phyloP scores from a whole-genome alignment of 35 echinoderm and acorn worm genomes.

The Ptychodera flava region DNA sequence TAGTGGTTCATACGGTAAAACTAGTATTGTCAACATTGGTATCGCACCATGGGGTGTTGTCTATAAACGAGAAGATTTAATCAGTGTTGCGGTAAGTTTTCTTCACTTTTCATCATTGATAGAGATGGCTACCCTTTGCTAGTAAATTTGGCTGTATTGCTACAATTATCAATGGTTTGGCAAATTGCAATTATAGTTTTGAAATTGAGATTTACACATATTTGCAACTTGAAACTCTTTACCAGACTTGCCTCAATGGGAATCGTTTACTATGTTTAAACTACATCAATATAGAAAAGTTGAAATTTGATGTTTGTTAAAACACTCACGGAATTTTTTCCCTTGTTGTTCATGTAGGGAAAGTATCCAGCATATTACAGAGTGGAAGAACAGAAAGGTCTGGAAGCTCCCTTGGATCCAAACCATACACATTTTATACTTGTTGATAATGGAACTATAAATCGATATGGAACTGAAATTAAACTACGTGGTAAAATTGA shows the following conservation, averaged over 20 bases:
- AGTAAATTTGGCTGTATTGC: too few species aligned
- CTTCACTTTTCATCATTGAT: background rate
- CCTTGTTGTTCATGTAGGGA: constrained; percentile 27
- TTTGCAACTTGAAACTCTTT: too few species aligned
- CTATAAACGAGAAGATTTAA: constrained; percentile 47
- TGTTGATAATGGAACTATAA: constrained; percentile 52
- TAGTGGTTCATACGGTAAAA: constrained; percentile 12
- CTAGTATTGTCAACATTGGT: constrained; percentile 55
- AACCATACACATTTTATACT: constrained; percentile 97
- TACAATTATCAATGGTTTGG: too few species aligned
- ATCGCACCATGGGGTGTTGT: constrained; percentile 77
- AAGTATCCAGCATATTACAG: constrained; percentile 75
- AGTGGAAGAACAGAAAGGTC: constrained; percentile 54
- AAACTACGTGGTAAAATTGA: constrained; percentile 80
- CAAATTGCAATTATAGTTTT: too few species aligned
- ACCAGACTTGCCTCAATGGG: too few species aligned
- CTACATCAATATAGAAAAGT: too few species aligned
- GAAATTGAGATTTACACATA: too few species aligned
- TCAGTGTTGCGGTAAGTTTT: constrained; percentile 43
- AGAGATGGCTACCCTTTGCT: too few species aligned
- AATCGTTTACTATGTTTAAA: too few species aligned
- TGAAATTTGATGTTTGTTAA: too few species aligned
- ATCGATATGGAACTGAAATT: constrained; percentile 74
- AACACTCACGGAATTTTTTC: too few species aligned
- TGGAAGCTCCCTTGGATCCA: constrained; percentile 43